phyloP scores from a whole-genome alignment of 2,113 vertebrate genomes.

The Cyrtonyx montezumae region DNA sequence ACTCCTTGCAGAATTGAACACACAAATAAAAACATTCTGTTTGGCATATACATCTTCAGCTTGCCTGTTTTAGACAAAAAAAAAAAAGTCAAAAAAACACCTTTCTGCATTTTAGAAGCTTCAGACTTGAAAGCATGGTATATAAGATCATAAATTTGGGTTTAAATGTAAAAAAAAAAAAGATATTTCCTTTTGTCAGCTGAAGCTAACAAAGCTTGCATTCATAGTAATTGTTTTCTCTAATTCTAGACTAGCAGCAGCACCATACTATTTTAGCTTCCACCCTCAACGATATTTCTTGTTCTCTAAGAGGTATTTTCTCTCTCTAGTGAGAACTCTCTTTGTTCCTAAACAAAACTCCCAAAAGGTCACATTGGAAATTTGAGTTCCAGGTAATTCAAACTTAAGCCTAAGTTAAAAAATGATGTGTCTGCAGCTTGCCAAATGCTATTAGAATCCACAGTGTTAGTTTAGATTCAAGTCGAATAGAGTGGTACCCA shows the following conservation, averaged over 20 bases:
- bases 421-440: conserved; percentile 63
- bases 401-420: conserved; percentile 67
- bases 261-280: neutral
- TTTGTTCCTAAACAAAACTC: conserved; percentile 68
- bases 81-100: neutral
- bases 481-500: conserved; percentile 38
- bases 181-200: neutral
- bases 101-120: neutral
- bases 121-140: neutral
- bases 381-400: conserved; percentile 73
- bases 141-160: neutral
- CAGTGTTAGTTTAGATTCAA: conserved; percentile 67
- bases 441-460: conserved; percentile 67
- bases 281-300: conserved; percentile 3
- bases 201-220: neutral
- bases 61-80: neutral
- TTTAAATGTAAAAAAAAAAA: neutral
- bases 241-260: conserved; percentile 29
- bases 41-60: neutral
- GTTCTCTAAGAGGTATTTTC: conserved; percentile 33
- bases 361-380: conserved; percentile 74
- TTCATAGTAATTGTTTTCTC: conserved; percentile 32
- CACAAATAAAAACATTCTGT: neutral
- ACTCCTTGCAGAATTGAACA: neutral
- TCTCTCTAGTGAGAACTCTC: conserved; percentile 39